Conservation (phyloP, 2,888 invertebrate species). For the Entomobrya multifasciata region DNA sequence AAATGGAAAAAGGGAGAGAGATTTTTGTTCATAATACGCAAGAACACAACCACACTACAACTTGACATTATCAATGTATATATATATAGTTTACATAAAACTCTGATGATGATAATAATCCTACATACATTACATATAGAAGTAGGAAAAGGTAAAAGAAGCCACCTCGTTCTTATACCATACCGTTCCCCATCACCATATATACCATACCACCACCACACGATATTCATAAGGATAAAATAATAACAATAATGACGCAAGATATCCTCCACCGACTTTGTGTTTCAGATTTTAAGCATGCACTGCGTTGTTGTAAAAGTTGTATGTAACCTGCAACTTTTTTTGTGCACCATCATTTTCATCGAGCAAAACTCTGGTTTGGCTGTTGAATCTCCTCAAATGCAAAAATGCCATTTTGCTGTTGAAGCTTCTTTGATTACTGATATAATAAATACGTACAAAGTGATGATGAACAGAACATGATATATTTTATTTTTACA, state of each 20-base stretch:
- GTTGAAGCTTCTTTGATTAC: no score
- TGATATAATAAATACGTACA: no score
- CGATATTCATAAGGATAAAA: neutral
- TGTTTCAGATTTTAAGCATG: neutral
- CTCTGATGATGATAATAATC: neutral
- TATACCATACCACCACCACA: no score
- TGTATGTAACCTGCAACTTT: neutral
- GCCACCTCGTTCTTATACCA: neutral
- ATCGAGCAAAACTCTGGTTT: no score
- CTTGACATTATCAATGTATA: constrained; percentile 3
- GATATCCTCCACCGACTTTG: neutral
- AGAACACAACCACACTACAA: no score
- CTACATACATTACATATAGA: neutral
- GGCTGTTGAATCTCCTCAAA: no score
- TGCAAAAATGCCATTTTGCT: no score
- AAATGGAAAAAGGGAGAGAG: constrained; percentile 19
- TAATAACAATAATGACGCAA: constrained; percentile 12
- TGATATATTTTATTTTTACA: no score
- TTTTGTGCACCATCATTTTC: no score
- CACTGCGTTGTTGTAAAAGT: neutral
- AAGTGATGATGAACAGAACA: no score
- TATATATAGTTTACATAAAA: neutral
- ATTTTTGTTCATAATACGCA: constrained; percentile 4
- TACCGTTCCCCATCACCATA: neutral
- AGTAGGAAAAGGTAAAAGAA: neutral